Evolutionary conservation across 2,888 invertebrate genomes (phyloP), one percentile per base, ranked within the genome.

Genomic region (Troides aeacus): DNA sequence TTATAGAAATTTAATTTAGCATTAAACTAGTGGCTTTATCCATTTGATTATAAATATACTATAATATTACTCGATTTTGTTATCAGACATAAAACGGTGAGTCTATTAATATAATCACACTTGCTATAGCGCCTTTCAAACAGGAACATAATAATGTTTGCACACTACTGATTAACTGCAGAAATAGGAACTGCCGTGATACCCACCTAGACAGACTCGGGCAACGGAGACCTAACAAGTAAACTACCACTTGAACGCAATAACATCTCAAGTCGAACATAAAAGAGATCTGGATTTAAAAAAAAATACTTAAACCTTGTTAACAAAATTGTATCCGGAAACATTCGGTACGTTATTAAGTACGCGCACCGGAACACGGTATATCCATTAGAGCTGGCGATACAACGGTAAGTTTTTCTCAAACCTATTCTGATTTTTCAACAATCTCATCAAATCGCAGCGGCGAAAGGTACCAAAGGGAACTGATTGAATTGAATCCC

Each of bases 391-490:
- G 79, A 77, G 74, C 77, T 75, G 73, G 74, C 80, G 75, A 78
- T 73, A 78, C 79, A 78, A 72, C 75, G 78, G 80, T 77, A 82
- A 84, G 82, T 85, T 85, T 83, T 83, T 82, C 81, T 80, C 82
- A 21, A 80, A 83, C 75, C 86, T 86, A 89, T 90, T 90, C 86
- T 86, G 86, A 87, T 88, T 89, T 53, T 84, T 81, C 87, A 85
- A 91, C 91, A 90, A 91, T 92, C 90, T 88, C 90, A 92, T 92
- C 92, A 92, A 92, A 92, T 89, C 87, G 83, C 81, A 78, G 78
- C 82, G 78, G 81, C 79, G 83, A 78, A 84, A 87, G 84, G 87
- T 78, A 86, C 85, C 86, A 81, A 75, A 84, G 87, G 91, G 87
- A 87, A 78, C 88, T 90, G 92, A 92, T 92, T 91, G 91, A 91